A percentile compares a stretch with the other conserved stretches of the same genome.
These are phyloP conservation scores for Drosophila arizonae DNA, from an alignment of 1,140 invertebrate genomes.

Conservation along the genomic window DNA sequence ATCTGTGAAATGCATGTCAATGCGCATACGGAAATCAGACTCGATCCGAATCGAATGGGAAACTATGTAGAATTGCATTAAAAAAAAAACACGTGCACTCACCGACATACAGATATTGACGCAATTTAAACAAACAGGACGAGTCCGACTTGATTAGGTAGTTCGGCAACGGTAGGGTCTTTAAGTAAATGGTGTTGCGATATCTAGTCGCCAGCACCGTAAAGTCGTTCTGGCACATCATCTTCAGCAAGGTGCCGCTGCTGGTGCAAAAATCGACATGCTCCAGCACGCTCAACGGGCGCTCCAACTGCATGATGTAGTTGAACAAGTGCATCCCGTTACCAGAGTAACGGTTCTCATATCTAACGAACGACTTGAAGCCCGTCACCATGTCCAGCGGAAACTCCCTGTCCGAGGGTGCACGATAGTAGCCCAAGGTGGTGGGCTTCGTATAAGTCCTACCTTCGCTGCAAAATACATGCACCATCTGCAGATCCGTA, in stretches of 20 bases:
- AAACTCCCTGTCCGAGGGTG: not conserved
- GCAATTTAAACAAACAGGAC: slow-evolving; percentile 20
- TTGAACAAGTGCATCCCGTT: not conserved
- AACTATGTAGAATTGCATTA: too few relatives aligned
- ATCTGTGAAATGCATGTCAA: slow-evolving; percentile 5
- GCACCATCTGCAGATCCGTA: not conserved
- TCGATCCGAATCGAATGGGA: too few relatives aligned
- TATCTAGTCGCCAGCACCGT: slow-evolving; percentile 11
- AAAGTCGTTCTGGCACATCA: not conserved
- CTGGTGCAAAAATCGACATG: slow-evolving; percentile 6
- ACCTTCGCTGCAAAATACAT: not conserved
- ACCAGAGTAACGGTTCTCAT: too few relatives aligned
- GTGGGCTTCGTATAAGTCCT: not conserved
- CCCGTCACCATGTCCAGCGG: not conserved
- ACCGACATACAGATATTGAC: slow-evolving; percentile 29
- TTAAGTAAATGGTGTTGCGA: slow-evolving; percentile 17
- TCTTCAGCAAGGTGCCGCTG: not conserved
- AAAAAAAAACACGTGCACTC: not conserved
- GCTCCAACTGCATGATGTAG: not conserved
- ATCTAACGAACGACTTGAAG: too few relatives aligned
- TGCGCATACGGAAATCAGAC: too few relatives aligned
- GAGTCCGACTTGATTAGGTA: too few relatives aligned
- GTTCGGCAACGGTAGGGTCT: not conserved
- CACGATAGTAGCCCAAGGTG: slow-evolving; percentile 1
- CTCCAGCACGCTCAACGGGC: not conserved